Conservation (phyloP, 1,140 invertebrate species). For the Drosophila insularis region DNA sequence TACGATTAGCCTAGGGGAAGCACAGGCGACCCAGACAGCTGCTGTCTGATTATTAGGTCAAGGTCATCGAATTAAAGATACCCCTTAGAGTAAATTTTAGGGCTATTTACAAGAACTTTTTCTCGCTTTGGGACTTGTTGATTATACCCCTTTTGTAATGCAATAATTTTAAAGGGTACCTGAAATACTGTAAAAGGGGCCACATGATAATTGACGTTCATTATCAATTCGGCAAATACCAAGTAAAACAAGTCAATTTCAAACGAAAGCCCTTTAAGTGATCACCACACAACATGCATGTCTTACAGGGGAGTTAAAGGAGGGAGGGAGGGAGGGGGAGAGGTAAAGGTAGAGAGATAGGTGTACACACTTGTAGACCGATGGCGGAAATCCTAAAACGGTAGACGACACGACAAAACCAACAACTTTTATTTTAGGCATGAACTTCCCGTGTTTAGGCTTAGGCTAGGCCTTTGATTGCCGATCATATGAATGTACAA, state of each 20-base stretch:
- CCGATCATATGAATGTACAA: conserved; percentile 24
- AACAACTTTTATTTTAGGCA: conserved; percentile 43
- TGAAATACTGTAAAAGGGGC: conserved; percentile 34
- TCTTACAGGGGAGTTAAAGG: too few relatives aligned
- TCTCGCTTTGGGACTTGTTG: not conserved
- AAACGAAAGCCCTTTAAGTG: conserved; percentile 58
- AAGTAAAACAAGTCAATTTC: conserved; percentile 61
- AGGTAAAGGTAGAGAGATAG: not conserved
- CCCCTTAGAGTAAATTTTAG: not conserved
- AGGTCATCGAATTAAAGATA: not conserved
- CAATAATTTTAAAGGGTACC: too few relatives aligned
- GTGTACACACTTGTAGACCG: conserved; percentile 18
- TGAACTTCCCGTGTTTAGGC: conserved; percentile 62
- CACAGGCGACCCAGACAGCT: not conserved
- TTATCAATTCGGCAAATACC: conserved; percentile 73
- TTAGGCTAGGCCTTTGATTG: conserved; percentile 28
- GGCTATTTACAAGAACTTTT: conserved; percentile 22
- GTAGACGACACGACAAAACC: conserved; percentile 17
- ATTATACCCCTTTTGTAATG: not conserved
- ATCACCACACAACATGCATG: conserved; percentile 26
- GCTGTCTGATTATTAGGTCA: not conserved
- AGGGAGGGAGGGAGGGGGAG: not conserved
- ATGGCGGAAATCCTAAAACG: conserved; percentile 65
- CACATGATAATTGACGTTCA: conserved; percentile 74
- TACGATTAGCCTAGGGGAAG: too few relatives aligned